These are phyloP conservation scores for Oreochromis niloticus DNA, from an alignment of 2,113 vertebrate species.

Conservation along the genomic window DNA sequence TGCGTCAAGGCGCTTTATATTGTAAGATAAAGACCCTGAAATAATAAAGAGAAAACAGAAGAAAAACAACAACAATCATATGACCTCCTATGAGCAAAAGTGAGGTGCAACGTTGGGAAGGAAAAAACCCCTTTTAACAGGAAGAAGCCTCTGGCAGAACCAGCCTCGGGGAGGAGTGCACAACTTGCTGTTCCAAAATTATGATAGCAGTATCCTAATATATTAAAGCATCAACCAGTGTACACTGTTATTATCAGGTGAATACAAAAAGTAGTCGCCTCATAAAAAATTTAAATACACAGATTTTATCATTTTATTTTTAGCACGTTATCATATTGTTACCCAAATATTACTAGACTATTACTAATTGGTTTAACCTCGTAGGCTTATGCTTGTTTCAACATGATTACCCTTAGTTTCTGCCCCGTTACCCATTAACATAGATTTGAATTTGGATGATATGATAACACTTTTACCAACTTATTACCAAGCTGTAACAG, in stretches of 20 bases:
- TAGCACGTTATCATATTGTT: not conserved
- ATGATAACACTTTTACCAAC: not conserved
- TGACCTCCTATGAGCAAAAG: not conserved
- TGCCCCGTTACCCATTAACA: fast-evolving
- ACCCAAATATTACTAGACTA: not conserved
- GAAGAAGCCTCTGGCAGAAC: not conserved
- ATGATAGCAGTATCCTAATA: not conserved
- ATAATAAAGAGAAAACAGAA: not conserved
- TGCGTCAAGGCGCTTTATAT: not conserved
- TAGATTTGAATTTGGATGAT: not conserved
- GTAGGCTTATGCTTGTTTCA: not conserved
- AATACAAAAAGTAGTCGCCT: not conserved
- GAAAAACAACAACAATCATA: not conserved
- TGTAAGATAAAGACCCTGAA: not conserved
- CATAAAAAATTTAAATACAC: not conserved
- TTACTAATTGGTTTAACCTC: not conserved
- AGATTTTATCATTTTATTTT: not conserved
- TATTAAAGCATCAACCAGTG: not conserved
- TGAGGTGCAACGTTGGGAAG: fast-evolving
- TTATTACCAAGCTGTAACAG: not conserved
- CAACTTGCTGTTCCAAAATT: not conserved
- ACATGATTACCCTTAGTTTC: not conserved
- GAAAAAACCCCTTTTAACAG: not conserved
- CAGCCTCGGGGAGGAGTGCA: not conserved
- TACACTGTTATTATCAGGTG: not conserved